Conservation (phyloP, 2,888 invertebrate genomes). For the Agrotis segetum region DNA sequence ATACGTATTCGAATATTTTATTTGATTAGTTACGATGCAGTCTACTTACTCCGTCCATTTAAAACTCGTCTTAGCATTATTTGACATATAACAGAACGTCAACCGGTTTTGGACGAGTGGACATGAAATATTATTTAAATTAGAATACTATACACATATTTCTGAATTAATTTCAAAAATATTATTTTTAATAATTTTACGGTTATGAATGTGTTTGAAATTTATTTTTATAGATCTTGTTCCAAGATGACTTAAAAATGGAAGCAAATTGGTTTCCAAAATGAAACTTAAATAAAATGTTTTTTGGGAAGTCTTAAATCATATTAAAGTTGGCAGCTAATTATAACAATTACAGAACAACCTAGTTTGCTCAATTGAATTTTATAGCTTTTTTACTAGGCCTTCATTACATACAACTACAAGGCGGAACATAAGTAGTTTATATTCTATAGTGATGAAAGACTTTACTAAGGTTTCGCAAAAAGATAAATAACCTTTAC, state of each 20-base stretch:
- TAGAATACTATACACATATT: background rate
- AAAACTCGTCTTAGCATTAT: background rate
- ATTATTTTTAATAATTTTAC: background rate
- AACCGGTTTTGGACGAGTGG: conserved; percentile 30
- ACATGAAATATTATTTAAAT: conserved; percentile 20
- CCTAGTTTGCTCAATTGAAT: conserved; percentile 40
- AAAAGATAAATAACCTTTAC: no score
- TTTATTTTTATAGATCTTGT: background rate
- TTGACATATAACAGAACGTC: conserved; percentile 30
- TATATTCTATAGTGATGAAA: conserved; percentile 12
- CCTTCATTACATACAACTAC: background rate
- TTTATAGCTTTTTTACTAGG: conserved; percentile 33
- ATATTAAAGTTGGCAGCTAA: conserved; percentile 15
- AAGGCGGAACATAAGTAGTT: background rate
- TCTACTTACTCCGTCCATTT: conserved; percentile 10
- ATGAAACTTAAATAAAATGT: conserved; percentile 5
- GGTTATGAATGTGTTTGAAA: no score
- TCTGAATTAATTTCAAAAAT: background rate
- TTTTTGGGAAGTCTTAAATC: conserved; percentile 42
- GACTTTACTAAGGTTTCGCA: background rate
- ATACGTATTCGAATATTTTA: background rate
- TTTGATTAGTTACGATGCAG: background rate
- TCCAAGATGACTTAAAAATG: background rate
- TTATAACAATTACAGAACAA: conserved; percentile 27
- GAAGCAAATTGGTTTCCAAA: background rate